A percentile compares a stretch with the other conserved stretches of the same genome.
phyloP scores from a whole-genome alignment of 1,140 invertebrate genomes.

The Sminthurides bifidus region DNA sequence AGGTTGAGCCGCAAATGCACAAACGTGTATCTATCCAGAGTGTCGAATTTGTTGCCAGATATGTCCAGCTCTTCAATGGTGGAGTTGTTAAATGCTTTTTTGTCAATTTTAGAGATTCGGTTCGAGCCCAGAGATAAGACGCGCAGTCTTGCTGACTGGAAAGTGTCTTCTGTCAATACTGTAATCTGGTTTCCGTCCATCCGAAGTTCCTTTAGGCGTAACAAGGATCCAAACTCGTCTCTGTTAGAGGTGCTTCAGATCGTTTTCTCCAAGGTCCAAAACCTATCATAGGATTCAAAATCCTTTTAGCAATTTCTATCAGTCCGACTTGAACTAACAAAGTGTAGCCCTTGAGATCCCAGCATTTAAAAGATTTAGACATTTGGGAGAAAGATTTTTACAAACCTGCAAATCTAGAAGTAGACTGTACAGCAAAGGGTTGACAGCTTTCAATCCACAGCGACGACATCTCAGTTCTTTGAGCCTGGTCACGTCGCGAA shows the following conservation, averaged over 20 bases:
- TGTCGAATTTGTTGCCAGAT: conserved; percentile 31
- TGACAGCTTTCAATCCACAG: conserved; percentile 56
- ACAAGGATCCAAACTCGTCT: conserved; percentile 57
- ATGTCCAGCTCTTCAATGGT: conserved; percentile 45
- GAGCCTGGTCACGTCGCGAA: conserved; percentile 55
- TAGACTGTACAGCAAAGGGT: conserved; percentile 61
- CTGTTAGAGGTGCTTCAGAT: conserved; percentile 60
- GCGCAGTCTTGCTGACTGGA: conserved; percentile 44
- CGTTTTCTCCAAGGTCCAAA: conserved; percentile 62
- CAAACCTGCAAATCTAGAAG: conserved; percentile 44
- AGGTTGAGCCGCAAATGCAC: conserved; percentile 11
- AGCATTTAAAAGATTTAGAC: too few relatives aligned
- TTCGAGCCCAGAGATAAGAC: conserved; percentile 53
- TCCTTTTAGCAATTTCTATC: not conserved
- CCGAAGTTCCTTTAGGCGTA: conserved; percentile 47
- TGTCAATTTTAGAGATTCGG: conserved; percentile 44
- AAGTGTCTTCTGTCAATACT: conserved; percentile 51
- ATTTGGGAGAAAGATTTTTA: not conserved
- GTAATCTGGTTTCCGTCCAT: conserved; percentile 65
- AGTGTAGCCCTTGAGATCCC: too few relatives aligned
- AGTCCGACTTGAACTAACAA: not conserved
- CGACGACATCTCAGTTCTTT: conserved; percentile 53
- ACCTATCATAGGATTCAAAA: conserved; percentile 36
- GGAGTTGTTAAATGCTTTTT: conserved; percentile 44
- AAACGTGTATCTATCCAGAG: conserved; percentile 27